phyloP scores from a whole-genome alignment of 1,140 invertebrate genomes.

The Campoletis sonorensis region DNA sequence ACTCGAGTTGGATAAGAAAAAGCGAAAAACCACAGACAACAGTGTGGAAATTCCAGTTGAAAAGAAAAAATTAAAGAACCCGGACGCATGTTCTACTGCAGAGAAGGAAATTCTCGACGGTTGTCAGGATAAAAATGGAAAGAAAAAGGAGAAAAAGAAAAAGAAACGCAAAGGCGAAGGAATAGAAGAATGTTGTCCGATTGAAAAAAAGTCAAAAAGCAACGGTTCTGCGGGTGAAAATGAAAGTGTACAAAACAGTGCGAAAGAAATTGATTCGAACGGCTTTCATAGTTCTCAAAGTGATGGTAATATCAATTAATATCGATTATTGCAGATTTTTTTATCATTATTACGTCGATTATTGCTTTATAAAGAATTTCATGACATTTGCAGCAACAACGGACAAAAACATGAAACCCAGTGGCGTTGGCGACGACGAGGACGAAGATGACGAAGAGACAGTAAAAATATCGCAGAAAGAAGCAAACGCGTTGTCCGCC shows the following conservation, averaged over 20 bases:
- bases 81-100: not conserved
- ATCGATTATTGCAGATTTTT: no score
- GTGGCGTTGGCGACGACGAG: not conserved
- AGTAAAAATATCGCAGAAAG: slow-evolving; percentile 30
- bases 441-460: slow-evolving; percentile 1
- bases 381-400: not conserved
- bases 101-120: not conserved
- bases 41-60: not conserved
- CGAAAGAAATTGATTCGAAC: no score
- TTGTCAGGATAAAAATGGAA: not conserved
- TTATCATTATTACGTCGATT: not conserved
- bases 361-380: no score
- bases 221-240: not conserved
- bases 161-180: not conserved
- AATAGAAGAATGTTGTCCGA: not conserved
- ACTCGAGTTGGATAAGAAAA: not conserved
- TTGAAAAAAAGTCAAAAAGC: not conserved
- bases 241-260: not conserved
- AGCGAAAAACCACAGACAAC: not conserved
- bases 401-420: not conserved
- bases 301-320: no score
- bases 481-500: slow-evolving; percentile 55
- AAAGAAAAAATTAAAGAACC: not conserved
- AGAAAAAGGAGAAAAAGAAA: not conserved
- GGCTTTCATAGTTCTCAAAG: no score